Conservation (phyloP, 2,888 invertebrate species). For the Clanis bilineata region DNA sequence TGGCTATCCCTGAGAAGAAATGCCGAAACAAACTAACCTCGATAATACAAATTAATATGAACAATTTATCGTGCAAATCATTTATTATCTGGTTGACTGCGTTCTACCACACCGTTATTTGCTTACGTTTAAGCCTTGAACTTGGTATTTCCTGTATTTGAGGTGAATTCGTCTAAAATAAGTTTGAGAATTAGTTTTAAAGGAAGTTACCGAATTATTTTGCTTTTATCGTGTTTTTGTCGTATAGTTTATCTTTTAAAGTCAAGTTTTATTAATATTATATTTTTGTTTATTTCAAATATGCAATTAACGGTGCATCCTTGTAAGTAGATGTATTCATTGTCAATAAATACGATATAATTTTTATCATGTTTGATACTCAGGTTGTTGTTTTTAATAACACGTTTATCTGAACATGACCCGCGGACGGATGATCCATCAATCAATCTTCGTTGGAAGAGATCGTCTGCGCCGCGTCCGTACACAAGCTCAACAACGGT, state of each 20-base stretch:
- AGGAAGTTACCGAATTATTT: too few species aligned
- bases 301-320: neutral
- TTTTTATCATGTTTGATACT: neutral
- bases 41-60: too few species aligned
- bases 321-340: neutral
- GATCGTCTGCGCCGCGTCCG: constrained; percentile 6
- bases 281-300: neutral
- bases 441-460: constrained; percentile 23
- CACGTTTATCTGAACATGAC: constrained; percentile 45
- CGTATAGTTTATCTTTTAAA: too few species aligned
- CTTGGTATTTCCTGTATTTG: neutral
- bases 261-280: too few species aligned
- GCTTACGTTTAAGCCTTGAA: neutral
- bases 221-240: too few species aligned
- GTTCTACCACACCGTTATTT: neutral
- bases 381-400: constrained; percentile 40
- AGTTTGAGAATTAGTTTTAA: neutral
- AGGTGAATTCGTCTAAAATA: neutral
- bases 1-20: too few species aligned
- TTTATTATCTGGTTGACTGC: neutral
- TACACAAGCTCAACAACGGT: neutral
- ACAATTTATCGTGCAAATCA: too few species aligned
- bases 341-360: neutral
- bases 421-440: constrained; percentile 44
- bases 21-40: too few species aligned